phyloP scores from a whole-genome alignment of 2,888 invertebrate species.

The Mythimna loreyi region DNA sequence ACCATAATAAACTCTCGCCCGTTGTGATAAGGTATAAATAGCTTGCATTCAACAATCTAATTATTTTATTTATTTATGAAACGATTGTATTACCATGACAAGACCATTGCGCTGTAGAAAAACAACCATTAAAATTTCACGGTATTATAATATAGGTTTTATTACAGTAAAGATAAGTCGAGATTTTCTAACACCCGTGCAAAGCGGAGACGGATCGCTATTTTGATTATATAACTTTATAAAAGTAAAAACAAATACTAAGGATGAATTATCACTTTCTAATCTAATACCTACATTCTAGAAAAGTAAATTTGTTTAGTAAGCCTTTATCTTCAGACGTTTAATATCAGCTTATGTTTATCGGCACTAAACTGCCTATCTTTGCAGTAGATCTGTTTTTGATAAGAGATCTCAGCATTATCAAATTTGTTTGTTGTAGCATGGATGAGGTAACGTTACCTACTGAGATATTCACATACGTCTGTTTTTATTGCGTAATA shows the following conservation, averaged over 20 bases:
- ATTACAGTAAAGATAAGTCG: too few species aligned
- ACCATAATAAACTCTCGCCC: too few species aligned
- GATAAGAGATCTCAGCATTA: slow-evolving; percentile 49
- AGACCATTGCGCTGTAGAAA: too few species aligned
- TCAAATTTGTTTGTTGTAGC: slow-evolving; percentile 38
- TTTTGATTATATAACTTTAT: background rate
- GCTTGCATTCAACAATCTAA: too few species aligned
- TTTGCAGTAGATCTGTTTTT: slow-evolving; percentile 20
- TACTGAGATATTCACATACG: background rate
- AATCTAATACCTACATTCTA: slow-evolving; percentile 23
- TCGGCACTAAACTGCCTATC: slow-evolving; percentile 42
- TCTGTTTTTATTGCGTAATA: background rate
- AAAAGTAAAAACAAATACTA: background rate
- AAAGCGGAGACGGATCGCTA: too few species aligned
- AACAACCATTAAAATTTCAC: too few species aligned
- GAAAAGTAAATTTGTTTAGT: slow-evolving; percentile 25
- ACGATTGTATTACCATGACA: too few species aligned
- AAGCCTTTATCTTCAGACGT: slow-evolving; percentile 42
- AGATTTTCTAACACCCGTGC: too few species aligned
- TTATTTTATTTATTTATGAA: too few species aligned
- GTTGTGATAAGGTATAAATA: too few species aligned
- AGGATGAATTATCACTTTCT: slow-evolving; percentile 15
- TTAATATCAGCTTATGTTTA: slow-evolving; percentile 42
- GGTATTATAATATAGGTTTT: too few species aligned
- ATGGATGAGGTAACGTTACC: slow-evolving; percentile 27